Percentiles rank a stretch among this genome's conserved stretches.
phyloP scores from a whole-genome alignment of 2,797 vertebrate species.

The Oreochromis grahami region DNA sequence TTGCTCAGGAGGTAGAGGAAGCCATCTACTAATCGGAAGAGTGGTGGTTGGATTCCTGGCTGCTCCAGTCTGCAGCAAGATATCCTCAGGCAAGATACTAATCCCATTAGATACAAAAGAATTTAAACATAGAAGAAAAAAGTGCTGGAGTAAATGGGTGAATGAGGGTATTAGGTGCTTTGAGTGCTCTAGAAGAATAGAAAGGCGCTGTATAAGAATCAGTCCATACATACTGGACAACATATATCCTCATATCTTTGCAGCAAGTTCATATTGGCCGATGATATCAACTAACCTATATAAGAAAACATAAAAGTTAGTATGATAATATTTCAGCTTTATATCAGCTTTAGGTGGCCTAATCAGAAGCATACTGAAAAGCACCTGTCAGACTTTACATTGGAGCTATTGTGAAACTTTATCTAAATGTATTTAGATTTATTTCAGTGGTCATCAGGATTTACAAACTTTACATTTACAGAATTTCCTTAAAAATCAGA shows the following conservation, averaged over 20 bases:
- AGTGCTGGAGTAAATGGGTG: neutral
- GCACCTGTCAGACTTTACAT: neutral
- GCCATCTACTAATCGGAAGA: neutral
- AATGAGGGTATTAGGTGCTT: neutral
- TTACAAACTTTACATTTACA: neutral
- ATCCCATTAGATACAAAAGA: neutral
- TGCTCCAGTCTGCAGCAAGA: neutral
- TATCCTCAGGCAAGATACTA: neutral
- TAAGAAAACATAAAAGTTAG: neutral
- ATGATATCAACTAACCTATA: neutral
- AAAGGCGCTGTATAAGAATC: neutral
- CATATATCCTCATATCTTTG: neutral
- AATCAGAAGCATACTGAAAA: neutral
- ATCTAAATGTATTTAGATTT: neutral
- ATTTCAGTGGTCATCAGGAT: neutral
- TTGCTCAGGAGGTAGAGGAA: neutral
- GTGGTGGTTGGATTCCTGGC: neutral
- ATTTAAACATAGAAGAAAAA: neutral
- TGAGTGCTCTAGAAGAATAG: neutral
- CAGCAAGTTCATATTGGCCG: neutral
- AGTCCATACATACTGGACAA: neutral
- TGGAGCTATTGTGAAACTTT: neutral
- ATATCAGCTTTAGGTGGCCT: neutral
- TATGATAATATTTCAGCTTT: neutral
- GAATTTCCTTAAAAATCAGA: accelerated